Base-by-base conservation (phyloP, 2,113 vertebrate genomes). In the Semnornis frantzii region DNA sequence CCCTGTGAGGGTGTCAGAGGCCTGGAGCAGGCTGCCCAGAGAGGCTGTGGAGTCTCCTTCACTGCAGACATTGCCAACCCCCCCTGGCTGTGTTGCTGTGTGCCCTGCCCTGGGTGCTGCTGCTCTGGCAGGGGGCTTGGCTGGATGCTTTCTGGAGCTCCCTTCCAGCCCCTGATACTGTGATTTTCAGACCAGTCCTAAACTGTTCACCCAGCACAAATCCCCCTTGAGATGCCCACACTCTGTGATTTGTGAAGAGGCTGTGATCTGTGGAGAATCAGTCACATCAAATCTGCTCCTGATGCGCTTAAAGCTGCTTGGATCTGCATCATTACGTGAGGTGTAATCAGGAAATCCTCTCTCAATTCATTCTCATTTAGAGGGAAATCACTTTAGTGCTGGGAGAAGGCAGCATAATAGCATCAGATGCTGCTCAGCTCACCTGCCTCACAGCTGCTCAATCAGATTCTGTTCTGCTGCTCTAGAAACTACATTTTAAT, bases 401-500 rank as follows among this genome's bases (percentile, higher is more conserved):
- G 15, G 23, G 37, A 50, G 16, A 89, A 89, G 33, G 52, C 42
- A 77, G 17, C 10, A 12, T 87, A 91, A 91, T 60, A 80, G 42
- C 89, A 82, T 82, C 59, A 66, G 68, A 52, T 83, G 69, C 80
- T 80, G 17, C 89, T 89, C 77, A 87, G 33, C 72, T 95, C 84
- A 94, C 55, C 59, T 94, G 59, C 28, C 68, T 85, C 89, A 89
- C 17, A 55, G 74, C 79, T 63, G 18, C 70, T 96, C 62, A 85
- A 60, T 73, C 77, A 71, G 63, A 64, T 5, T 46, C 71, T 83
- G 23, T 82, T 89, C 93, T 64, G 57, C 31, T 72, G 55, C n/a
- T 92, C 46, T 85, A 31, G n/a, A 91, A 93, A 91, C 37, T 46
- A n/a, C 64, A 48, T 85, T 93, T 80, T 91, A 91, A 91, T 91